phyloP scores from a whole-genome alignment of 2,113 vertebrate species.

The Hylia prasina region DNA sequence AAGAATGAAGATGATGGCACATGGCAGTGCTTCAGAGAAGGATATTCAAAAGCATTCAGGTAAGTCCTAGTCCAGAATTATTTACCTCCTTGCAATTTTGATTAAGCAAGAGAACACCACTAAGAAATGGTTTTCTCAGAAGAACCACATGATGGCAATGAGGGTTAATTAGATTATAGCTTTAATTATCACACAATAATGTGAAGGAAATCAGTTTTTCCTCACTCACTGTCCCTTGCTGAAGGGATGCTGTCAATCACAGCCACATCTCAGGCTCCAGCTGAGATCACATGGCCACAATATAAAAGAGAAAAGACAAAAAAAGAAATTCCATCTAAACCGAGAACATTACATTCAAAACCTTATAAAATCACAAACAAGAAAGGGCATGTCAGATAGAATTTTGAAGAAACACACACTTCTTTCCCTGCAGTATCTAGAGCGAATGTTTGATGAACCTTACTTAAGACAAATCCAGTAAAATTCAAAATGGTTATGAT shows the following conservation, averaged over 20 bases:
- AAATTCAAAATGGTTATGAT: background rate
- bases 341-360: background rate
- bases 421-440: background rate
- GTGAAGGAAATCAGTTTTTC: background rate
- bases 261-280: background rate
- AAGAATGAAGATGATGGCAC: background rate
- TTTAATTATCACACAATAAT: background rate
- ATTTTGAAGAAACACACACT: background rate
- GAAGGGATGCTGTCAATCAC: background rate
- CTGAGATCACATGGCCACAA: background rate
- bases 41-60: background rate
- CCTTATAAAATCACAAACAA: background rate
- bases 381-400: background rate
- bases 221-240: background rate
- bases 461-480: background rate
- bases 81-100: background rate
- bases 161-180: conserved; percentile 20
- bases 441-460: background rate
- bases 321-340: background rate
- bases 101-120: background rate
- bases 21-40: background rate
- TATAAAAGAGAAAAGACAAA: background rate
- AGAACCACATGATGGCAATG: background rate
- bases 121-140: background rate
- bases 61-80: background rate